Base-by-base conservation (phyloP, 2,113 vertebrate genomes). In the Ameiurus melas region DNA sequence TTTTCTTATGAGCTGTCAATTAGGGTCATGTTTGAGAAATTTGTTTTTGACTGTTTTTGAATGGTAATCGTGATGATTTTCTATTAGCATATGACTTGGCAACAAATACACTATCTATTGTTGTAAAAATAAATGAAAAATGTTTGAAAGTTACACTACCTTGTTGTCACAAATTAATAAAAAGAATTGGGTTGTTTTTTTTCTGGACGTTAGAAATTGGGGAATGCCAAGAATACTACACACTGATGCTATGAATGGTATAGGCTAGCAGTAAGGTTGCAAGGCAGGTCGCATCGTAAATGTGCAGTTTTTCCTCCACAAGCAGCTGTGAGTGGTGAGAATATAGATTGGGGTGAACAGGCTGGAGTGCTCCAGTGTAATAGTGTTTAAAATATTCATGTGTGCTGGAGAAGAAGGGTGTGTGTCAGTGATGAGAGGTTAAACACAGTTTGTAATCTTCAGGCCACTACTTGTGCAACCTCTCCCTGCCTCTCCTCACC, bases 361-460 rank as follows among this genome's bases (percentile, higher is more conserved):
- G 68, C 80, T 22, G 1, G 16, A 82, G 64, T 5, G 10, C 77
- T 30, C 75, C 16, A 6, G 14, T 87, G 70, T 58, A 55, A 79
- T 79, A 90, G 20, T 8, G 16, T 70, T 71, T 85, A 68, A 82
- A 87, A 86, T 70, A 77, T 83, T 66, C 43, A 88, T 60, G 70
- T 58, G 84, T 51, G 20, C 43, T 78, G 43, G 20, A 77, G 55
- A 78, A 30, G 30, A 25, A 25, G 25, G 16, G 53, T 33, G 22
- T 79, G 85, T 66, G 36, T 30, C 22, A 27, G 71, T 30, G 36
- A 39, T 33, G 57, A 30, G 39, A 86, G 73, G 55, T 83, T 83
- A 47, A 83, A 64, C 58, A 64, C 83, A 82, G 47, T 78, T 88
- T 27, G 33, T 83, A 22, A 36, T 55, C 47, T 71, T 68, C 62